These are phyloP conservation scores for Halcyon leucocephala DNA, from an alignment of 2,797 vertebrate species.

Conservation along the genomic window DNA sequence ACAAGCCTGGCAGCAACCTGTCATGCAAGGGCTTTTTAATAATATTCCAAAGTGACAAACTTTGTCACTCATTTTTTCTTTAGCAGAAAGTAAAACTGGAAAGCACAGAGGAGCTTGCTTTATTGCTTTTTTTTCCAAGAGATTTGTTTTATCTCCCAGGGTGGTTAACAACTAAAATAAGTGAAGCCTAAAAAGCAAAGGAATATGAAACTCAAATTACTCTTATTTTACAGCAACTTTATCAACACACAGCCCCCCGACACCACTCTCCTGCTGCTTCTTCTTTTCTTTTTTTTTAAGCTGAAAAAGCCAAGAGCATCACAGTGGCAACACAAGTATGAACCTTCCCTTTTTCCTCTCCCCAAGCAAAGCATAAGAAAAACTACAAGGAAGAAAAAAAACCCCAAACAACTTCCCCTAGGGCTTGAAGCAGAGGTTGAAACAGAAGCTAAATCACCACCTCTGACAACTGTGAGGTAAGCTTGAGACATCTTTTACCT, in stretches of 20 bases:
- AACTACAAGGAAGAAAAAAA: neutral
- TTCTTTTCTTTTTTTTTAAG: neutral
- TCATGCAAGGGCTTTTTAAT: neutral
- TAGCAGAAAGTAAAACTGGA: neutral
- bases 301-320: neutral
- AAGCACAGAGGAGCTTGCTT: neutral
- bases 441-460: neutral
- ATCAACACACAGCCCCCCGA: neutral
- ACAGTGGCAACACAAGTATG: neutral
- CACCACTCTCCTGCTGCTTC: no score
- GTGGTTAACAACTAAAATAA: neutral
- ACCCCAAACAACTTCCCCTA: fast-evolving
- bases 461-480: neutral
- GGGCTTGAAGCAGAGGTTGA: neutral
- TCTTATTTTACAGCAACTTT: neutral
- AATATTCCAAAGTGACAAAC: neutral
- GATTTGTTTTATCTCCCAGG: neutral
- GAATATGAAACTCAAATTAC: neutral
- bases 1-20: neutral
- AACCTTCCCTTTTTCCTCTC: neutral
- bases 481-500: constrained; percentile 78
- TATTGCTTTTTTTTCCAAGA: neutral
- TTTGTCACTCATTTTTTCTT: neutral
- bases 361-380: neutral
- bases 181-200: neutral